Base-by-base conservation (phyloP, 92 coral and sea anemone genomes). In the Epizoanthus stellaris region DNA sequence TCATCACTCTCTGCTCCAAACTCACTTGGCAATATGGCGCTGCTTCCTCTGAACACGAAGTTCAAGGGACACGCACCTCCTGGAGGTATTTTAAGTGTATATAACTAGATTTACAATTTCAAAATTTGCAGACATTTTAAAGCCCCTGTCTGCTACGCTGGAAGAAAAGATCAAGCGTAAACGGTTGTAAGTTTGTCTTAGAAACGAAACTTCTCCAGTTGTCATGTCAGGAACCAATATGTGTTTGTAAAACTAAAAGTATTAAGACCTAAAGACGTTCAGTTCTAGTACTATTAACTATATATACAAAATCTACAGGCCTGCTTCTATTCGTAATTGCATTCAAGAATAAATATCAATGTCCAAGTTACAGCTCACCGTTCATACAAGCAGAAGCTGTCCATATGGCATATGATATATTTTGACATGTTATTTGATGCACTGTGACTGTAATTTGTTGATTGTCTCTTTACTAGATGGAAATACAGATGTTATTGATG, bases 21-120 rank as follows among this genome's bases (percentile, higher is more conserved):
- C 53, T 89, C 99, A 30, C 61, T 97, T 21, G 93, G 99, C 94
- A 97, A 93, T 72, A 97, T 97, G 99, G 99, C 99, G 90, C 93
- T 94, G 80, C 87, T 97, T 47, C 99, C 99, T 64, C 81, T 97
- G 76, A 97, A 97, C 82, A 92, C 98, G 43, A 97, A 87, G 70
- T 93, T 91, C 93, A 97, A 97, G 85, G 99, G 99, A 57, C 97
- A 94, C 38, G 97, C 99, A 63, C 98, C 98, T 49, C 98, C 94
- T 15, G 98, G 99, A 91, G 93, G 99, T 96, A 67, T 73, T 86
- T 67, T 20, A 9, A n/a, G 16, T 77, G 25, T 76, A 9, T 21
- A 13, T 30, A 12, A 40, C 62, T 53, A 39, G 6, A 52, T 77
- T 65, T 38, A 65, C 5, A 8, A 67, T 14, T 47, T 57, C 11